A percentile compares a stretch with the other conserved stretches of the same genome.
These are phyloP conservation scores for Siphonodentalium dalli DNA, from an alignment of 2,888 invertebrate genomes.

Conservation along the genomic window DNA sequence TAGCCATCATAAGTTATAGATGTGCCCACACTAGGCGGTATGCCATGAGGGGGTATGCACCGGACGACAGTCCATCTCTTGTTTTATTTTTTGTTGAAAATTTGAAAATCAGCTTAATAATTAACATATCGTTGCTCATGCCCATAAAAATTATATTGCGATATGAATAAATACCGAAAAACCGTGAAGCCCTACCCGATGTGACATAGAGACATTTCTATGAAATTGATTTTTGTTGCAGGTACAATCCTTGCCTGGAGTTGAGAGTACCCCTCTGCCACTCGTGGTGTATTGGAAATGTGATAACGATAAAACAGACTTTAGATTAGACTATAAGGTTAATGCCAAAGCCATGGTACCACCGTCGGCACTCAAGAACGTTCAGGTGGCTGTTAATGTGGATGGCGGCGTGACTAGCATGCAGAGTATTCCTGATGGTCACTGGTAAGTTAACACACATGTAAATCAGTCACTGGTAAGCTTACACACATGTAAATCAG, in stretches of 20 bases:
- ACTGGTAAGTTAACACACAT: conserved; percentile 72
- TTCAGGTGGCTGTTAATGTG: conserved; percentile 89
- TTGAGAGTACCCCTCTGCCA: conserved; percentile 91
- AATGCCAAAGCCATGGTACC: conserved; percentile 84
- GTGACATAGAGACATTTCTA: background rate
- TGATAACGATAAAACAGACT: conserved; percentile 86
- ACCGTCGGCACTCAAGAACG: conserved; percentile 82
- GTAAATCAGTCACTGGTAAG: no score
- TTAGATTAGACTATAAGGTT: conserved; percentile 95
- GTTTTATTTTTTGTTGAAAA: no score
- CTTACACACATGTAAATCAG: no score
- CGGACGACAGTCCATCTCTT: no score
- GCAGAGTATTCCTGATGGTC: conserved; percentile 89
- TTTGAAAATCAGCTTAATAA: no score
- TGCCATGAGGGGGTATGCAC: no score
- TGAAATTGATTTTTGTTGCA: conserved; percentile 16
- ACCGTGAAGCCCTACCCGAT: background rate
- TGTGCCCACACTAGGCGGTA: no score
- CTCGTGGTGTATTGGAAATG: conserved; percentile 97
- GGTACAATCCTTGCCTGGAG: conserved; percentile 64
- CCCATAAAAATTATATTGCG: no score
- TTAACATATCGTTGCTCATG: no score
- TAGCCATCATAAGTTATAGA: no score
- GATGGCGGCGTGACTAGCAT: conserved; percentile 86
- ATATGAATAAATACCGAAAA: no score